phyloP scores from a whole-genome alignment of 2,888 invertebrate species.

The Drosophila nr. perissopoda region DNA sequence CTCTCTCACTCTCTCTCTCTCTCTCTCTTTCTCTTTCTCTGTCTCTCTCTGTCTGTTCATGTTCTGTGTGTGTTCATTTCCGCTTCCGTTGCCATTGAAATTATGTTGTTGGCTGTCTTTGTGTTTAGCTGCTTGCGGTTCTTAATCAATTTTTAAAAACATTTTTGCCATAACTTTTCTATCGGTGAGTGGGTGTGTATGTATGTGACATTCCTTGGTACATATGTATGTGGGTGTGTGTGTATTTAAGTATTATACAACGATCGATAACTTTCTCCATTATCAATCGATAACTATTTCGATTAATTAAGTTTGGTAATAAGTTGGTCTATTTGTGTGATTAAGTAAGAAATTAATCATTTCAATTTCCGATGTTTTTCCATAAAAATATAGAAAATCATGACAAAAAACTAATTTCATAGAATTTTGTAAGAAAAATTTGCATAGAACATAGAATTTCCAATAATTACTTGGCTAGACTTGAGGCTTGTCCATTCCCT shows the following conservation, averaged over 20 bases:
- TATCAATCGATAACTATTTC: background rate
- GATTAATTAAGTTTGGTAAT: background rate
- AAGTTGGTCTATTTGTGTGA: background rate
- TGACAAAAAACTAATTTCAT: no score
- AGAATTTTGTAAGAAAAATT: no score
- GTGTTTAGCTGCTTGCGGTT: constrained; percentile 54
- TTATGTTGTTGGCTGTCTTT: constrained; percentile 32
- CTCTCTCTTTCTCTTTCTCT: background rate
- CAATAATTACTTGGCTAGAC: background rate
- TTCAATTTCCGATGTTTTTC: background rate
- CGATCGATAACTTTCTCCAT: background rate
- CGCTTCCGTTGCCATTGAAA: constrained; percentile 68
- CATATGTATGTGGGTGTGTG: no score
- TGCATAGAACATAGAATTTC: background rate
- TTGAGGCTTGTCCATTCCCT: background rate
- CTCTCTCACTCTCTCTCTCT: background rate
- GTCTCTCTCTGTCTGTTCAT: constrained; percentile 15
- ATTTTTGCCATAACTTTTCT: constrained; percentile 52
- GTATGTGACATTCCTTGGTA: background rate
- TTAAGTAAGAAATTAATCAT: background rate
- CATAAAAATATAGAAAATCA: background rate
- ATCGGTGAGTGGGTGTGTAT: constrained; percentile 20
- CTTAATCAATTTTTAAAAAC: constrained; percentile 75
- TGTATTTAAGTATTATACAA: background rate
- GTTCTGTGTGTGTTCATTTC: constrained; percentile 47